Evolutionary conservation across 2,888 invertebrate genomes (phyloP), one percentile per base, ranked within the genome.

Genomic region (Melitaea athalia): DNA sequence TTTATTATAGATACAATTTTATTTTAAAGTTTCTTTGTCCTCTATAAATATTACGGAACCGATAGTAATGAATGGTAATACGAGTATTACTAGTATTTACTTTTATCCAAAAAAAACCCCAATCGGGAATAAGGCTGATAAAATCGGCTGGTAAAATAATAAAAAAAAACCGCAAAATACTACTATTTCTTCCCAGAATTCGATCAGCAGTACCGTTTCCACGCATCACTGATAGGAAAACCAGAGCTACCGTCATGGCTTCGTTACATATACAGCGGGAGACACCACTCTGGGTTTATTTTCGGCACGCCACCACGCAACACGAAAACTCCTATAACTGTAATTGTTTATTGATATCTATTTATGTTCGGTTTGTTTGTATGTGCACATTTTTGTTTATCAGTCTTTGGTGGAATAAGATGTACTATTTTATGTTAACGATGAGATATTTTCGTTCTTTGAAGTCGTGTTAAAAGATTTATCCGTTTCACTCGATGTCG

Each of bases 201-300:
- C 69, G 91, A 92, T 72, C 93, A 94, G 77, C 95, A 95, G 73
- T 95, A 94, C 79, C 93, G 94, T 1, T 97, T 96, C 85, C 95
- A 96, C 73, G 95, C 97, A 0, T 95, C 97, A 0, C 83, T 98
- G 68, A 84, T 94, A 63, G 95, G 95, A 74, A 95, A 96, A 74
- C 98, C 98, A 0, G 98, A 98, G 85, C 89, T 98, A 53, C 98
- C 98, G 0, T 92, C 95, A 5, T 98, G 98, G 98, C 95, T 98
- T 74, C 94, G 96, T 64, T 98, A 97, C 81, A 95, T 96, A 71
- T 97, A 96, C 83, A 97, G 97, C 77, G 93, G 95, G n/a, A 93
- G 95, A 70, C 95, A 96, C 77, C 95, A 95, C 76, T 94, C 95
- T 0, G 98, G 97, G 0, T 97, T 96, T 82, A 93, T 98, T 24